phyloP scores from a whole-genome alignment of 2,797 vertebrate genomes.

The Mormyrus proboscirostris region DNA sequence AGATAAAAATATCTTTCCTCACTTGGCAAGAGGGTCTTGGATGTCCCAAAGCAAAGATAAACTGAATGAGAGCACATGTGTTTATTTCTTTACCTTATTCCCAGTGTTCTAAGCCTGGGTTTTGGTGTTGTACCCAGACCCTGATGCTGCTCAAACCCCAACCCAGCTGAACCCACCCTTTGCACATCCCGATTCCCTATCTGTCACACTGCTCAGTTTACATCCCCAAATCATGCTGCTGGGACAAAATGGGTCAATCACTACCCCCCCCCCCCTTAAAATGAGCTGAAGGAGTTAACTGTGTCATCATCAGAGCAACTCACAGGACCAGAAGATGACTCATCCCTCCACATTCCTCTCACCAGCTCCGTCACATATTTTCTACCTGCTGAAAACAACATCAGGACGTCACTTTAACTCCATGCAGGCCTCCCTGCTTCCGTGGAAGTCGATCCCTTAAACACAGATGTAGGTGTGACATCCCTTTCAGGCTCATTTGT shows the following conservation, averaged over 20 bases:
- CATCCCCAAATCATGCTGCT: background rate
- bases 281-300: background rate
- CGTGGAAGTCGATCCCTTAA: background rate
- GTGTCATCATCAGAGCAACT: background rate
- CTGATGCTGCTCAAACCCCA: background rate
- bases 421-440: background rate
- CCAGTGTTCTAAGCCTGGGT: background rate
- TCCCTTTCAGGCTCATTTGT: background rate
- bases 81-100: background rate
- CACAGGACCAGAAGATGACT: constrained; percentile 23
- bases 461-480: background rate
- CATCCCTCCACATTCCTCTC: constrained; percentile 6
- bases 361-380: background rate
- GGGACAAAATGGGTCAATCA: background rate
- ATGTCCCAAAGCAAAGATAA: background rate
- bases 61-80: background rate
- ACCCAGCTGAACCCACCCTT: background rate
- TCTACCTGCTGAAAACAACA: constrained; percentile 1
- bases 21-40: background rate
- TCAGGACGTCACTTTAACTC: background rate
- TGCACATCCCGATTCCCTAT: background rate
- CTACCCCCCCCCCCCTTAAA: background rate
- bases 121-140: background rate
- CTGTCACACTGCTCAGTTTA: background rate
- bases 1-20: constrained; percentile 5